Evolutionary conservation across 1,140 invertebrate species (phyloP).

Genomic region (Liolophura sinensis): DNA sequence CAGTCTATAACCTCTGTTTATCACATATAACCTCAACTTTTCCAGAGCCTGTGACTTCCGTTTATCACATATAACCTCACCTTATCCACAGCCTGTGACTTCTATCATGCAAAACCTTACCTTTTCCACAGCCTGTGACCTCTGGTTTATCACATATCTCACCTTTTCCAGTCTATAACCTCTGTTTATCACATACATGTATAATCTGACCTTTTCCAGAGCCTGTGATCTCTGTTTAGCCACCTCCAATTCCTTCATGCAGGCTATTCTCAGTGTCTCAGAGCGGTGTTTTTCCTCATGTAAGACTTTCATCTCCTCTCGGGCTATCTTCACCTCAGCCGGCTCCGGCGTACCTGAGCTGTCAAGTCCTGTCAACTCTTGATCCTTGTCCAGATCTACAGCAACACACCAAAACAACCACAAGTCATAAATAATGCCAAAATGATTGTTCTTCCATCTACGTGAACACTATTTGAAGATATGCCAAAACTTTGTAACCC

Average conservation of each 20-base stretch:
- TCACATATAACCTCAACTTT: no score
- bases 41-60: no score
- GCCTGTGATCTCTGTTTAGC: conserved; percentile 74
- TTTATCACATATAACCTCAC: no score
- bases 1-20: no score
- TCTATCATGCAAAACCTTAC: no score
- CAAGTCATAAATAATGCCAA: not conserved
- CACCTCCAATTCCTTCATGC: conserved; percentile 77
- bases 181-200: conserved; percentile 5
- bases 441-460: conserved; percentile 1
- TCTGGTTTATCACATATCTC: no score
- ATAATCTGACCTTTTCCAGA: conserved; percentile 75
- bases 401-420: conserved; percentile 6
- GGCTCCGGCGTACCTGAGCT: conserved; percentile 64
- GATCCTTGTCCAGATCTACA: conserved; percentile 32
- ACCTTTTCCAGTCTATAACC: no score
- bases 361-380: conserved; percentile 36
- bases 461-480: not conserved
- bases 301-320: conserved; percentile 80
- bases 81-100: no score
- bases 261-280: conserved; percentile 71
- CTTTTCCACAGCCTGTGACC: no score
- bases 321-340: conserved; percentile 78
- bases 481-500: no score
- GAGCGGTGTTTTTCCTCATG: conserved; percentile 83